These are phyloP conservation scores for Amblyopsis rosae DNA, from an alignment of 2,113 vertebrate genomes.

Conservation along the genomic window DNA sequence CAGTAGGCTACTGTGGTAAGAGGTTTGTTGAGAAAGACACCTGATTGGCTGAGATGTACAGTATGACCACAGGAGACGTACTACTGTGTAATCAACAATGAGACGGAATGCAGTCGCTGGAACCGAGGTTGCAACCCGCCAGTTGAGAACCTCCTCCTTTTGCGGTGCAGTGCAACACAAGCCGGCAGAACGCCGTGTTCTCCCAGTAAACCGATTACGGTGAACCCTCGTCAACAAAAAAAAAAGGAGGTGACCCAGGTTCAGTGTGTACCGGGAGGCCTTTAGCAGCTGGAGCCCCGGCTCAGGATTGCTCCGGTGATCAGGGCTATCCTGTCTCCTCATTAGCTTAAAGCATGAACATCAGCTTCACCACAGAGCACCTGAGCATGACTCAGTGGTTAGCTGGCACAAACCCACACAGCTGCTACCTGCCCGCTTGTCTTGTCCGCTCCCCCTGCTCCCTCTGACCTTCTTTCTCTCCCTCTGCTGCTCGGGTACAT, in stretches of 20 bases:
- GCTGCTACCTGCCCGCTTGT: slow-evolving; percentile 28
- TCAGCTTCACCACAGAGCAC: slow-evolving; percentile 59
- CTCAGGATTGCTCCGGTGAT: slow-evolving; percentile 49
- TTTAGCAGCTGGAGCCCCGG: slow-evolving; percentile 49
- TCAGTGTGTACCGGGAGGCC: slow-evolving; percentile 5
- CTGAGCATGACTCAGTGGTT: slow-evolving; percentile 60
- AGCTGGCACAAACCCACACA: slow-evolving; percentile 18
- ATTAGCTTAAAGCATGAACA: slow-evolving; percentile 66
- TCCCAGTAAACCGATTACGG: neutral
- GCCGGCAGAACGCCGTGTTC: too few species aligned
- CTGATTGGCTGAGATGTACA: neutral
- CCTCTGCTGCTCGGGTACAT: neutral
- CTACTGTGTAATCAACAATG: too few species aligned
- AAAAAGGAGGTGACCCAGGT: neutral
- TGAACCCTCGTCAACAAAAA: slow-evolving; percentile 16
- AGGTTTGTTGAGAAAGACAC: neutral
- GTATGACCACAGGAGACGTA: too few species aligned
- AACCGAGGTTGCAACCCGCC: neutral
- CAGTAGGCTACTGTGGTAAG: too few species aligned
- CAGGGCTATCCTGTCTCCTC: slow-evolving; percentile 62
- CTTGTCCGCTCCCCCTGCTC: neutral
- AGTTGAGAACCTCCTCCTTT: neutral
- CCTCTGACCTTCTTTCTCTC: neutral
- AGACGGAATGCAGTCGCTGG: slow-evolving; percentile 3
- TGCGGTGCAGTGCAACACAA: too few species aligned